A percentile compares a stretch with the other conserved stretches of the same genome.
Evolutionary conservation across 2,888 invertebrate genomes (phyloP).

Genomic region (Herminia tarsipennalis): DNA sequence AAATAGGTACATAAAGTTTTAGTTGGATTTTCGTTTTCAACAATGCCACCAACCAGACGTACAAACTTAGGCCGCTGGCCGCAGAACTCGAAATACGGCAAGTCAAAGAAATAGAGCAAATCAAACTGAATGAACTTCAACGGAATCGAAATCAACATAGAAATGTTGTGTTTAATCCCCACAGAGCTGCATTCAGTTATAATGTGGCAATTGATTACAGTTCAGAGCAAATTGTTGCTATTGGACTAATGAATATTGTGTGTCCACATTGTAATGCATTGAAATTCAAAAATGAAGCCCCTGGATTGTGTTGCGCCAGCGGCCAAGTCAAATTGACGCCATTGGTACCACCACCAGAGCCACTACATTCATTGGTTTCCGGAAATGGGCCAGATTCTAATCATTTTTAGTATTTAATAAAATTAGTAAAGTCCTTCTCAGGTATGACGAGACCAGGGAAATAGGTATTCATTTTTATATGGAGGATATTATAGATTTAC

Average conservation of each 20-base stretch:
- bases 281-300: slow-evolving; percentile 22
- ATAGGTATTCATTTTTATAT: no score
- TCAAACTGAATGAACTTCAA: slow-evolving; percentile 30
- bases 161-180: slow-evolving; percentile 10
- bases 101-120: slow-evolving; percentile 35
- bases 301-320: slow-evolving; percentile 28
- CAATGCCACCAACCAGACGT: slow-evolving; percentile 19
- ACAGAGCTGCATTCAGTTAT: slow-evolving; percentile 22
- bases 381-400: background rate
- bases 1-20: no score
- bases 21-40: slow-evolving; percentile 18
- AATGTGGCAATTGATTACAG: slow-evolving; percentile 23
- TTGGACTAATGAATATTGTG: slow-evolving; percentile 33
- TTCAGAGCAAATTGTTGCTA: slow-evolving; percentile 27
- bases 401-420: no score
- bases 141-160: slow-evolving; percentile 17
- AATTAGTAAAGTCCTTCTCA: no score
- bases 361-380: background rate
- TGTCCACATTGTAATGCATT: slow-evolving; percentile 31
- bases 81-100: slow-evolving; percentile 25
- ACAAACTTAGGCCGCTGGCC: slow-evolving; percentile 20
- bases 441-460: no score
- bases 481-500: no score
- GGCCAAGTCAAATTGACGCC: slow-evolving; percentile 42
- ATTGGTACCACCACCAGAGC: slow-evolving; percentile 27